Conservation (phyloP, 2,888 invertebrate species). For the Subacronicta megacephala region DNA sequence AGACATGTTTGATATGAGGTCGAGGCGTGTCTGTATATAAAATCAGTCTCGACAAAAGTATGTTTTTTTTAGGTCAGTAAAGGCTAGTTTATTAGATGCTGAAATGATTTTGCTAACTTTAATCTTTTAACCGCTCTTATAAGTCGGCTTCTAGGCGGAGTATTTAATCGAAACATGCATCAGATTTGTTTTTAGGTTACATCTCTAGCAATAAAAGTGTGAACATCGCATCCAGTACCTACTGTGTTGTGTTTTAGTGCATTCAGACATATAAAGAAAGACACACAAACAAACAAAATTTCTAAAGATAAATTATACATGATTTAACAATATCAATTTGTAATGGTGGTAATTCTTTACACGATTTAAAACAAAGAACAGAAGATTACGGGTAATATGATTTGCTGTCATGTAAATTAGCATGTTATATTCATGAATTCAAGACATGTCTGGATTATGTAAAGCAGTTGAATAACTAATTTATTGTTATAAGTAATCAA, state of each 20-base stretch:
- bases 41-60: slow-evolving; percentile 11
- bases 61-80: slow-evolving; percentile 7
- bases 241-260: too few species aligned
- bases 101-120: neutral
- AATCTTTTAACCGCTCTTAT: too few species aligned
- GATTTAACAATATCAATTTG: too few species aligned
- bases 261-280: too few species aligned
- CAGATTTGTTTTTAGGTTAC: too few species aligned
- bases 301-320: too few species aligned
- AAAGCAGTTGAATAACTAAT: slow-evolving; percentile 3
- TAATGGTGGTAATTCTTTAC: neutral
- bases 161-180: too few species aligned
- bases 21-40: slow-evolving; percentile 20
- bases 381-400: neutral
- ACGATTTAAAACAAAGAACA: neutral
- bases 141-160: too few species aligned
- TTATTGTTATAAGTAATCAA: neutral
- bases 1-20: slow-evolving; percentile 10
- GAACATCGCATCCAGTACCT: too few species aligned
- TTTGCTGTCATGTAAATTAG: neutral
- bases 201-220: too few species aligned
- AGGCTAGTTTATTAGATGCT: neutral
- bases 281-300: too few species aligned
- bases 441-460: slow-evolving; percentile 4
- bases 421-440: neutral